phyloP scores from a whole-genome alignment of 2,888 invertebrate species.

The Tineola bisselliella region DNA sequence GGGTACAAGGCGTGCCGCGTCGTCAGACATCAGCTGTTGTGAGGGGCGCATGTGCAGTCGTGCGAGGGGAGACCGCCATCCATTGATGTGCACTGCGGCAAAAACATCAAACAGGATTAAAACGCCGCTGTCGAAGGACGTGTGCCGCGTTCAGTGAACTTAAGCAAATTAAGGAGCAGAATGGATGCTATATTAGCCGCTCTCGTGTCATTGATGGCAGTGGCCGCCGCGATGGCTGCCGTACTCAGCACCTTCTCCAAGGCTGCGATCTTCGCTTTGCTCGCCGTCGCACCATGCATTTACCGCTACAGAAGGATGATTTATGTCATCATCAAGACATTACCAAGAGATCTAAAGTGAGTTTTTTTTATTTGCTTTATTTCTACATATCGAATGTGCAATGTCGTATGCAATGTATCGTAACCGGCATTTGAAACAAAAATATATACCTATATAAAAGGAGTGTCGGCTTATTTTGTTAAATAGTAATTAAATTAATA shows the following conservation, averaged over 20 bases:
- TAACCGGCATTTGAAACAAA: too few species aligned
- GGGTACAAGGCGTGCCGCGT: neutral
- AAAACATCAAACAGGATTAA: neutral
- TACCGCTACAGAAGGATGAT: slow-evolving; percentile 66
- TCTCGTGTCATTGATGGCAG: slow-evolving; percentile 61
- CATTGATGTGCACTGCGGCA: slow-evolving; percentile 26
- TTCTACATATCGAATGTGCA: too few species aligned
- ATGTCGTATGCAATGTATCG: too few species aligned
- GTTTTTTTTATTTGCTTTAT: slow-evolving; percentile 22
- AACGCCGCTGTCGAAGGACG: neutral
- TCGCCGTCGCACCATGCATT: slow-evolving; percentile 62
- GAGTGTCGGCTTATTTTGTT: too few species aligned
- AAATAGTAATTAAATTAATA: too few species aligned
- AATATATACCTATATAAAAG: too few species aligned
- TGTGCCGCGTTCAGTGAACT: neutral
- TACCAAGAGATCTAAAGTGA: slow-evolving; percentile 75
- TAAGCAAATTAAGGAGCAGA: slow-evolving; percentile 15
- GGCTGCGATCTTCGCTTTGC: slow-evolving; percentile 76
- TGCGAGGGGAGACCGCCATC: slow-evolving; percentile 29
- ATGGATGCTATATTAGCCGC: slow-evolving; percentile 65
- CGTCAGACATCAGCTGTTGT: slow-evolving; percentile 48
- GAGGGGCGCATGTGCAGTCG: slow-evolving; percentile 54
- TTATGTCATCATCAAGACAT: slow-evolving; percentile 71
- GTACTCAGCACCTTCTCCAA: slow-evolving; percentile 72
- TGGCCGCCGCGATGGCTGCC: slow-evolving; percentile 66